Base-by-base conservation (phyloP, 2,797 vertebrate species). In the Ibycter americanus region DNA sequence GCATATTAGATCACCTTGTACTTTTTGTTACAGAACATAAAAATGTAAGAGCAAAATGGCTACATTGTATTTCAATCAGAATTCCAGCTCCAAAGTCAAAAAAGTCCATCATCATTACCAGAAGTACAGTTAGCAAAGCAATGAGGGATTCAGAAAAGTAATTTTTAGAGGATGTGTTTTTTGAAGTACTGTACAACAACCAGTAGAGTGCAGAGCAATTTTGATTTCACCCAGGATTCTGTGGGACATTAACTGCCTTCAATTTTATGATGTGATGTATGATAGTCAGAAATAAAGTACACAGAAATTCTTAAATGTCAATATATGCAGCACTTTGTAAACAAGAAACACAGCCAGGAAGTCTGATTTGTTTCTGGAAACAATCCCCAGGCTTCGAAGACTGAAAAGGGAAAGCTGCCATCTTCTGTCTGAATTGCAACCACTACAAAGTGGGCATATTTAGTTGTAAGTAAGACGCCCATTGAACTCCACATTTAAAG, bases 261-360 rank as follows among this genome's bases (percentile, higher is more conserved):
- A 96, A 96, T 97, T 97, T 97, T 96, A 89, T 97, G 79, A 93
- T 59, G 46, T 93, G 89, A 96, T 95, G 44, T 87, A 91, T 95
- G 86, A 95, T 80, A 92, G 85, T 94, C 74, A 96, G 77, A 97
- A 93, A 95, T 92, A 96, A 97, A 97, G 71, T 82, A 96, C 68
- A 91, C 15, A 96, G 83, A 96, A 95, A 97, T 95, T 98, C 96
- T 95, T 97, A 97, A 98, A 98, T 98, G 96, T 97, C 97, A 97
- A 89, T 66, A 56, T 84, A 96, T 95, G 97, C 94, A 97, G 81
- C 62, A 93, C 89, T 97, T 97, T 82, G 87, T 97, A 97, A 98
- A 98, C 93, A 98, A 96, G 91, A 98, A 96, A 83, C 66, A 90
- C 12, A 97, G 90, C 83, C 96, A 97, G 83, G 77, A 97, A 96